These are phyloP conservation scores for Nycticryphes semicollaris DNA, from an alignment of 2,113 vertebrate species.

Conservation along the genomic window DNA sequence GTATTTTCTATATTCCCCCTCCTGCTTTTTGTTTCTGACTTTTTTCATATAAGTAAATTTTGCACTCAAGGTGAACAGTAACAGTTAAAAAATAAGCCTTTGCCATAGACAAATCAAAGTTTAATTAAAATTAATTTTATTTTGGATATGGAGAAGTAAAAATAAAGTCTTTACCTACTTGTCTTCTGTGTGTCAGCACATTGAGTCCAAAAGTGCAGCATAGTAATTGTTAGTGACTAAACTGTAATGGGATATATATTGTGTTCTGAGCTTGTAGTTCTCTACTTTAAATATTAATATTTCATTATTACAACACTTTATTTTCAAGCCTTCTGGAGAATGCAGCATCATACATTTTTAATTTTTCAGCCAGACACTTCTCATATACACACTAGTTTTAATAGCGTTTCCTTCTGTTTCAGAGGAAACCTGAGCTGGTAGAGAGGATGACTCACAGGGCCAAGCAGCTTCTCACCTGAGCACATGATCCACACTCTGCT, in stretches of 20 bases:
- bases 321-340: slow-evolving; percentile 2
- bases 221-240: background rate
- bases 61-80: background rate
- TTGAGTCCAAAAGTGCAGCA: background rate
- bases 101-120: background rate
- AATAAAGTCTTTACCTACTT: background rate
- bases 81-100: background rate
- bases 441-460: background rate
- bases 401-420: background rate
- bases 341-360: slow-evolving; percentile 3
- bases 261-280: background rate
- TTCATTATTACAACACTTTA: slow-evolving; percentile 38
- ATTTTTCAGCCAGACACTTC: background rate
- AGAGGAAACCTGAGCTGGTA: background rate
- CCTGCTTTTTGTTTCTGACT: background rate
- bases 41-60: background rate
- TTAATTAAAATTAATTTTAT: background rate
- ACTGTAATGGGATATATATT: background rate
- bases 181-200: background rate
- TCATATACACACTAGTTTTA: background rate
- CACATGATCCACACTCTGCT: fast-evolving
- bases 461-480: background rate
- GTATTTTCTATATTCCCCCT: background rate
- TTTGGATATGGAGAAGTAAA: background rate
- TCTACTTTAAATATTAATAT: slow-evolving; percentile 54